Evolutionary conservation across 2,888 invertebrate genomes (phyloP).

Genomic region (Ramazzottius varieornatus): DNA sequence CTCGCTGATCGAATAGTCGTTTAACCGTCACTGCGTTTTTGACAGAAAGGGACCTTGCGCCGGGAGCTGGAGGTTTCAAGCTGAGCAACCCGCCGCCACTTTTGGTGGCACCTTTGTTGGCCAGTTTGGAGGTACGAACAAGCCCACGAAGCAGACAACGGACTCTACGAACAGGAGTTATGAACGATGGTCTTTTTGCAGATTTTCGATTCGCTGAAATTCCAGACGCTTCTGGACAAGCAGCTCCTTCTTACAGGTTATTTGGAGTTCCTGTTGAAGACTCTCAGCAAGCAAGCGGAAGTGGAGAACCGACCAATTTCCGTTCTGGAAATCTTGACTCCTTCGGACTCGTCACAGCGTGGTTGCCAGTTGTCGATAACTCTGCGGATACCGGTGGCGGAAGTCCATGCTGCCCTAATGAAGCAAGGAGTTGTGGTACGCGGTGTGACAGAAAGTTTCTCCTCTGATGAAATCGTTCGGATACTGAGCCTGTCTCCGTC

Average conservation of each 20-base stretch:
- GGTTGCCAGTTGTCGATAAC: constrained; percentile 30
- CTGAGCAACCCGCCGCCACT: constrained; percentile 30
- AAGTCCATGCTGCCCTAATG: constrained; percentile 24
- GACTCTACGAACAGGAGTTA: neutral
- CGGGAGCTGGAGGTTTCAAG: constrained; percentile 27
- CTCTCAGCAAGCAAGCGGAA: constrained; percentile 11
- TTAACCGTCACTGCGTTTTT: constrained; percentile 1
- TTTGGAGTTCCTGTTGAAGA: constrained; percentile 25
- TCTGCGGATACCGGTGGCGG: constrained; percentile 22
- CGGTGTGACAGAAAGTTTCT: constrained; percentile 5
- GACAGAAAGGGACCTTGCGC: constrained; percentile 23
- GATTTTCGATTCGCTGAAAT: constrained; percentile 26
- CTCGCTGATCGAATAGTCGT: no score
- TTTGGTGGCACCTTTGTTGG: constrained; percentile 23
- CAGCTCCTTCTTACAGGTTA: constrained; percentile 30
- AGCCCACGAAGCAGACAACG: neutral
- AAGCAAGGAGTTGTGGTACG: constrained; percentile 29
- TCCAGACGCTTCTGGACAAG: constrained; percentile 22
- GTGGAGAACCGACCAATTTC: neutral
- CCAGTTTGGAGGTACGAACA: constrained; percentile 22
- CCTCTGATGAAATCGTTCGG: neutral
- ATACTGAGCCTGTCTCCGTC: no score
- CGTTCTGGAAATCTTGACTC: constrained; percentile 26
- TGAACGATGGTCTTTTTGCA: constrained; percentile 11
- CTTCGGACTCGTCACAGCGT: constrained; percentile 25